Evolutionary conservation across 2,797 vertebrate species (phyloP), one percentile per base, ranked within the genome.

Genomic region (Calcarius lapponicus): DNA sequence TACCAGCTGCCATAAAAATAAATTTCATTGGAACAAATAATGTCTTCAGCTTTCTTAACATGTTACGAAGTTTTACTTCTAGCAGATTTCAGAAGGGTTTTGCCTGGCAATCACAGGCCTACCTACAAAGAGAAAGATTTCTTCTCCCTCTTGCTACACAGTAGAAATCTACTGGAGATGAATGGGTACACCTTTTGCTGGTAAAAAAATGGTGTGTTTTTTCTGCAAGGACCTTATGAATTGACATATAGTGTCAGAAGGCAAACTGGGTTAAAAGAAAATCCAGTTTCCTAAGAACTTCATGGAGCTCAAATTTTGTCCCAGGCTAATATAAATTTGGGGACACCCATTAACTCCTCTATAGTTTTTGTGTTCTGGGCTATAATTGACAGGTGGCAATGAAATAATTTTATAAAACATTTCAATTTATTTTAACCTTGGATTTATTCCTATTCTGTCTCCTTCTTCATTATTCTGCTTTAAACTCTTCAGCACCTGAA

Each of bases 171-270:
- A 8, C 11, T 29, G 38, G n/a, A 83, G 22, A 50, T 34, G 28
- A 70, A 85, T 4, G 4, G 38, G 7, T 18, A 38, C 11, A n/a
- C 2, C 3, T 79, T 79, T 69, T 80, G 21, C 36, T 56, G 26
- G 11, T 22, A 36, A 76, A 82, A 79, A 71, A 65, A 21, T 1
- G 0, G 29, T 5, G 6, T 0, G 0, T n/a, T 85, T 91, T 38
- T 80, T 21, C 34, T 62, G 76, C 81, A 90, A 90, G 13, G 28
- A 48, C 18, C 7, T 48, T 53, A 31, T 4, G 3, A 17, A 58
- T 31, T 53, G n/a, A 66, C 45, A 61, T 2, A 13, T 4, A 34
- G 9, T 22, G 14, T 20, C 53, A 76, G 36, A 84, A 81, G 18
- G 10, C 13, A 90, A 65, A 71, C 9, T 0, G 3, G 19, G 13